Evolutionary conservation across 2,797 vertebrate species (phyloP).

Genomic region (Schizopygopsis pylzovi): DNA sequence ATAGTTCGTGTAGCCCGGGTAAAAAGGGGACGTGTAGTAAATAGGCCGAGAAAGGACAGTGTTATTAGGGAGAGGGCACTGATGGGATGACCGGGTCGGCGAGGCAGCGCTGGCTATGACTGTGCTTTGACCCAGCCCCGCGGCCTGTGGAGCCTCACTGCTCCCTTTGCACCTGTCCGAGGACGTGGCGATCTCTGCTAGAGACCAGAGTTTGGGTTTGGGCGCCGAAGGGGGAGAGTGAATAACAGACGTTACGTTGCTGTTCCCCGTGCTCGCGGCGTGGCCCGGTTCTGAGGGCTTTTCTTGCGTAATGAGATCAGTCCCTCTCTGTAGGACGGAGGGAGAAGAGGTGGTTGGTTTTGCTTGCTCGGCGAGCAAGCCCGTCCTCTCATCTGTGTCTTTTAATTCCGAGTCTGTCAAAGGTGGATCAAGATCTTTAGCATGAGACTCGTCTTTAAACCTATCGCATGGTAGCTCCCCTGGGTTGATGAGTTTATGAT

Average conservation of each 20-base stretch:
- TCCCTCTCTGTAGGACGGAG: conserved; percentile 75
- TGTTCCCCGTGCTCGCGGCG: conserved; percentile 69
- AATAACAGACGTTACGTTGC: conserved; percentile 90
- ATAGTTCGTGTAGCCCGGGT: conserved; percentile 98
- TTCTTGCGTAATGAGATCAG: conserved; percentile 74
- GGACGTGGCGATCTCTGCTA: conserved; percentile 96
- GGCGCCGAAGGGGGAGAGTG: conserved; percentile 87
- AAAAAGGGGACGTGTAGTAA: conserved; percentile 97
- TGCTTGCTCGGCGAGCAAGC: conserved; percentile 73
- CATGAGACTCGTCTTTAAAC: conserved; percentile 80
- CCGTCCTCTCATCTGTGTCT: conserved; percentile 84
- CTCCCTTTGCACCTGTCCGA: conserved; percentile 92
- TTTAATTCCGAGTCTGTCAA: conserved; percentile 94
- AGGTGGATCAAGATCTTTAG: conserved; percentile 81
- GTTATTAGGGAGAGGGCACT: conserved; percentile 89
- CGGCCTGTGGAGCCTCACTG: conserved; percentile 70
- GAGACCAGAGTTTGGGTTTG: conserved; percentile 97
- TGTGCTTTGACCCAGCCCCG: conserved; percentile 76
- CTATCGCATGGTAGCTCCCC: conserved; percentile 80
- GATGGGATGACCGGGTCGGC: conserved; percentile 79
- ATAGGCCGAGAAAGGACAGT: conserved; percentile 92
- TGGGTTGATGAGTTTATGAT: conserved; percentile 81
- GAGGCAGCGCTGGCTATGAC: conserved; percentile 77
- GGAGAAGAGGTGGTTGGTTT: conserved; percentile 83
- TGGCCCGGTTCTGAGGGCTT: conserved; percentile 78